Conservation (phyloP, 2,113 vertebrate genomes). For the Alligator mississippiensis region DNA sequence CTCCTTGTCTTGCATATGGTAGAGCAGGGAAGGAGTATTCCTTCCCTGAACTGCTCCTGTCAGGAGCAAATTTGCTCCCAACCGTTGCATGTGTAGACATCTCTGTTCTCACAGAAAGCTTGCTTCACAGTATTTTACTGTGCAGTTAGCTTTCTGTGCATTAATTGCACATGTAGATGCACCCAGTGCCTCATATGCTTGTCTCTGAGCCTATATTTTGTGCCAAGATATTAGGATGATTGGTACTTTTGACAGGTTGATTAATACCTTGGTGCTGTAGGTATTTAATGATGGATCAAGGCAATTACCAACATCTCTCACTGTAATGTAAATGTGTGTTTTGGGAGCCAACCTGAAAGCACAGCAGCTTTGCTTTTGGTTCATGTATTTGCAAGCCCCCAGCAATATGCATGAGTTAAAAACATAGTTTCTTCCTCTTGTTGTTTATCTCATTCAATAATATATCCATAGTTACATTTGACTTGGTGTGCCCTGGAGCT, state of each 20-base stretch:
- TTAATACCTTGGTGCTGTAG: neutral
- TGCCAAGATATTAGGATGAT: neutral
- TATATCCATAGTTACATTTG: neutral
- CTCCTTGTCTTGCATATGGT: no score
- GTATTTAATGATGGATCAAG: constrained; percentile 17
- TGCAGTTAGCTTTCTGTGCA: no score
- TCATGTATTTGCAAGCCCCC: neutral
- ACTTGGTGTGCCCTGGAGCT: neutral
- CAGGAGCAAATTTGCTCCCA: no score
- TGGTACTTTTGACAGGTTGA: neutral
- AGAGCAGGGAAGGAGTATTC: no score
- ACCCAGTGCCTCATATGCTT: neutral
- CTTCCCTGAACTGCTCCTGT: no score
- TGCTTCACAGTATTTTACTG: no score
- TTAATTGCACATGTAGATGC: no score
- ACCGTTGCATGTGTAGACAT: no score
- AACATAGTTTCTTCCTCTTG: neutral
- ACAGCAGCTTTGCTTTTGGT: neutral
- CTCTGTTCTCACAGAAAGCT: no score
- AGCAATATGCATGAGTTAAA: neutral
- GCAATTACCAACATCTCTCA: neutral
- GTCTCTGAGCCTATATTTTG: neutral
- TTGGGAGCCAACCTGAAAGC: neutral
- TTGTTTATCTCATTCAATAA: neutral
- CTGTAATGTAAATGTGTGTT: neutral